A percentile compares a stretch with the other conserved stretches of the same genome.
Conservation (phyloP, 2,113 vertebrate genomes). For the Paracanthobrama guichenoti region DNA sequence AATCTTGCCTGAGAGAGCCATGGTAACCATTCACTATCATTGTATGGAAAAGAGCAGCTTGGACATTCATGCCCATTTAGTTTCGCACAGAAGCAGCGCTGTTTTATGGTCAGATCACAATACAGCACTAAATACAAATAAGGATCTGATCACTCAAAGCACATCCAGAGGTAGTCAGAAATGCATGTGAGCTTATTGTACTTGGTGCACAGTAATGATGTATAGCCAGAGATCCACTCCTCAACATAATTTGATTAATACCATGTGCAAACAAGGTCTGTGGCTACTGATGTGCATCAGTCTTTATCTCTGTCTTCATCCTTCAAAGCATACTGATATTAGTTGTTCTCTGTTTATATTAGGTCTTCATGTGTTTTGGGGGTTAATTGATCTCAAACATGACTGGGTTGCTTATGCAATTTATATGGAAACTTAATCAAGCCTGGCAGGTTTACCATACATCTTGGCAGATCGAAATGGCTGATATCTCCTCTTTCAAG, state of each 20-base stretch:
- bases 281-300: background rate
- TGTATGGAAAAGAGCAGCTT: background rate
- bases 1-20: background rate
- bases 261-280: background rate
- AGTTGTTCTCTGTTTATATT: background rate
- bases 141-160: background rate
- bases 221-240: background rate
- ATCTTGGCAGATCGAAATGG: slow-evolving; percentile 12
- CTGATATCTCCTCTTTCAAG: background rate
- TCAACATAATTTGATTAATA: background rate
- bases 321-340: background rate
- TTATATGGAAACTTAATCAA: slow-evolving; percentile 28
- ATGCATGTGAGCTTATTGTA: background rate
- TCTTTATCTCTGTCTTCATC: background rate
- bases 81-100: background rate
- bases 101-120: too few species aligned
- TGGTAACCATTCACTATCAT: background rate
- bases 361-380: slow-evolving; percentile 3
- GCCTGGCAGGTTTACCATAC: slow-evolving; percentile 3
- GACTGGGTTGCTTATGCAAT: slow-evolving; percentile 33
- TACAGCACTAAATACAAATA: background rate
- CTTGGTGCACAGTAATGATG: background rate
- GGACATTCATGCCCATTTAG: background rate
- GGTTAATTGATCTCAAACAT: slow-evolving; percentile 14
- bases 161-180: background rate